Percentiles rank a stretch among this genome's conserved stretches.
These are phyloP conservation scores for Hapalemur alaotrensis DNA, from an alignment of 2,797 vertebrate genomes.

Conservation along the genomic window DNA sequence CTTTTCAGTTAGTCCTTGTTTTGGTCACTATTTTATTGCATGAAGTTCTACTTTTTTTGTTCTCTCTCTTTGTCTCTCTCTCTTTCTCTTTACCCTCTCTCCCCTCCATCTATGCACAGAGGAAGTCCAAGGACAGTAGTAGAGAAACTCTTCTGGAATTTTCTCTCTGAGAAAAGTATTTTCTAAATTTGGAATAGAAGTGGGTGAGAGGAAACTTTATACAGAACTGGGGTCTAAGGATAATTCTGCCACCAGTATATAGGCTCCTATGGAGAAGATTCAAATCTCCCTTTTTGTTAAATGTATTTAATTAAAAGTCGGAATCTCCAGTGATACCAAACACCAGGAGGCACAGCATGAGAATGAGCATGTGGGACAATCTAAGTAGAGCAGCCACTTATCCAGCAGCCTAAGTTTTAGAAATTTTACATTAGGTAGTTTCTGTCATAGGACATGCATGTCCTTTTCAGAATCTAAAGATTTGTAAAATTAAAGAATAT, in stretches of 20 bases:
- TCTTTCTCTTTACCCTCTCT: not conserved
- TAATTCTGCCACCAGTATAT: not conserved
- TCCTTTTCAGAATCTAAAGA: not conserved
- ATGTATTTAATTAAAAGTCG: not conserved
- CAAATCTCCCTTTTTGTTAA: not conserved
- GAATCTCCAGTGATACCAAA: not conserved
- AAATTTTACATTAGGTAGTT: not conserved
- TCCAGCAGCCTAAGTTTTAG: not conserved
- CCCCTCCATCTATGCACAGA: not conserved
- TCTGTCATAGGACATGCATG: not conserved
- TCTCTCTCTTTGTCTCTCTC: not conserved
- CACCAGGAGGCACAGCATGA: rapidly evolving
- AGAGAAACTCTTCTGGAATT: not conserved
- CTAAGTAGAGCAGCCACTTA: not conserved
- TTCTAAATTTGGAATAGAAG: not conserved
- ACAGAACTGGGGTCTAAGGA: not conserved
- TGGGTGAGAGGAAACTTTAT: not conserved
- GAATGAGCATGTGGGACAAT: not conserved
- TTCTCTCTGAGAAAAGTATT: not conserved
- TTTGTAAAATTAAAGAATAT: not conserved
- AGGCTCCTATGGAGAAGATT: not conserved
- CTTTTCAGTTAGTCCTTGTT: not conserved
- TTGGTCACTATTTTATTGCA: not conserved
- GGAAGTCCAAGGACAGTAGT: not conserved
- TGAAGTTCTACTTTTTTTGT: not conserved